Evolutionary conservation across 2,797 vertebrate genomes (phyloP), one percentile per base, ranked within the genome.

Genomic region (Notolabrus celidotus): DNA sequence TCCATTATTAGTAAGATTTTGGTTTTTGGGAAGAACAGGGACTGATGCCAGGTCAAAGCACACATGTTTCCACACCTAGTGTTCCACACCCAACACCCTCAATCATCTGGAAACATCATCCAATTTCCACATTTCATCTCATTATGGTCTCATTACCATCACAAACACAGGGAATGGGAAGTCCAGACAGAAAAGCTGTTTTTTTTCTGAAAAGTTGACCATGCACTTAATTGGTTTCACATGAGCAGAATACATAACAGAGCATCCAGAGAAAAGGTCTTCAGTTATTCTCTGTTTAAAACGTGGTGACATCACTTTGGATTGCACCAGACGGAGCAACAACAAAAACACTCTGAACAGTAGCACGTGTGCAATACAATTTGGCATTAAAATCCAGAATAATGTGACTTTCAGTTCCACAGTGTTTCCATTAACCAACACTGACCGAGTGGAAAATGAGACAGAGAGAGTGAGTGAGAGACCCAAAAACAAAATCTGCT

Each of bases 1-100:
- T 72, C 62, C 52, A 77, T 80, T 80, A 77, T 80, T 57, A 69
- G 56, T 71, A 75, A 57, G 68, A 67, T 72, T 89, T 83, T 67
- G 34, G 36, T 61, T 71, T 75, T 80, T 73, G 31, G 63, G 50
- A 82, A 57, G 46, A 43, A 59, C 31, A 34, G 27, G 56, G 59
- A 58, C 60, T 15, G 63, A 71, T 71, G 72, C 72, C 79, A 80
- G 59, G 62, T 75, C 62, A 59, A 34, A 69, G 55, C 74, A 61
- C 72, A 78, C 25, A 42, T 15, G 22, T 82, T 82, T 86, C 80
- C 80, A 81, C 77, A 69, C 54, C 74, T 67, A 49, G 7, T 34
- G 16, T 49, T 75, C 38, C 58, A 77, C 73, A 74, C 59, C 42
- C 55, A 62, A 67, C 52, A 54, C 53, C 59, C 38, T 34, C 39